Conservation (phyloP, 2,113 vertebrate genomes). For the Piprites chloris region DNA sequence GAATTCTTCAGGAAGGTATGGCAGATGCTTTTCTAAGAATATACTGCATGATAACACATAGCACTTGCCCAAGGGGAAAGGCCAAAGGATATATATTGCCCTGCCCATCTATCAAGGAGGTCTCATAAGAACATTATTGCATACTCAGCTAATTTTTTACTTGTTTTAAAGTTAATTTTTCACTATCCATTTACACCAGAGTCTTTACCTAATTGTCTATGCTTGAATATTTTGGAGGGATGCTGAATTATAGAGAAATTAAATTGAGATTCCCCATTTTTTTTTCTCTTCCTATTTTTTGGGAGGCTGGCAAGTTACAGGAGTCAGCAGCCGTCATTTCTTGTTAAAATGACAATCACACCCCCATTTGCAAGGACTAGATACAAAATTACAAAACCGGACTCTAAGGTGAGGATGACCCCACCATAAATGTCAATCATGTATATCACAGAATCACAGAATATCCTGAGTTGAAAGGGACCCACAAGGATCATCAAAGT, state of each 20-base stretch:
- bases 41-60: neutral
- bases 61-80: neutral
- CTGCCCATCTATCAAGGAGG: neutral
- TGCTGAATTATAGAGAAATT: neutral
- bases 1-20: constrained; percentile 31
- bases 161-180: neutral
- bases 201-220: neutral
- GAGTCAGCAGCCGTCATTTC: neutral
- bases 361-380: neutral
- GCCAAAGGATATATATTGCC: neutral
- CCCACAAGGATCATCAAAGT: neutral
- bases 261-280: neutral
- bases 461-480: neutral
- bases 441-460: neutral
- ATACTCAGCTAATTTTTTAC: neutral
- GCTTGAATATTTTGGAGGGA: neutral
- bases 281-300: neutral
- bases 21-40: constrained; percentile 59
- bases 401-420: neutral
- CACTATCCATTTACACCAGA: neutral
- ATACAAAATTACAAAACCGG: neutral
- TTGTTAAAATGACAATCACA: neutral
- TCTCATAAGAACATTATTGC: neutral
- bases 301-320: neutral
- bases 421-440: neutral